Evolutionary conservation across 2,113 vertebrate species (phyloP).

Genomic region (Stigmatopora argus): DNA sequence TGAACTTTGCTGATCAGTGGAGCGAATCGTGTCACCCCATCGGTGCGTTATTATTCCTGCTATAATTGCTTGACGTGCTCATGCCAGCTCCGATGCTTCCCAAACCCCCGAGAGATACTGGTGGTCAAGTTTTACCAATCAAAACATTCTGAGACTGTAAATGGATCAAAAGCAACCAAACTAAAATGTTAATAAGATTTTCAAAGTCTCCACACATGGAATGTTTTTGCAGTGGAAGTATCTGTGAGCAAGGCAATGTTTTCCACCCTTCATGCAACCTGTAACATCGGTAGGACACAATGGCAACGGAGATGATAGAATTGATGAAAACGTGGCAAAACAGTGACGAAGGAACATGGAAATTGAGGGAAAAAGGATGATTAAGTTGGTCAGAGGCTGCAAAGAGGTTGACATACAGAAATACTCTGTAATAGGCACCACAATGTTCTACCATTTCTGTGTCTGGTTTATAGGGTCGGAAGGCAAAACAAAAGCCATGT

Average conservation of each 20-base stretch:
- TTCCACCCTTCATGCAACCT: background rate
- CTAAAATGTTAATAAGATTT: background rate
- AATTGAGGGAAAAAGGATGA: background rate
- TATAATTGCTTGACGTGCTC: conserved; percentile 62
- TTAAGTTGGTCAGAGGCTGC: background rate
- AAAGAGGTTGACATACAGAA: background rate
- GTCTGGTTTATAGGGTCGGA: no score
- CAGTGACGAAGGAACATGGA: background rate
- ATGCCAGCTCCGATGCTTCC: conserved; percentile 13
- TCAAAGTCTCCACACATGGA: background rate
- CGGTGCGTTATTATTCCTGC: conserved; percentile 64
- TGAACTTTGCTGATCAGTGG: conserved; percentile 69
- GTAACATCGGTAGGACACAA: background rate
- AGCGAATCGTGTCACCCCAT: conserved; percentile 65
- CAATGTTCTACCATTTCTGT: background rate
- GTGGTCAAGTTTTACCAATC: conserved; percentile 5
- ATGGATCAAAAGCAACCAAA: background rate
- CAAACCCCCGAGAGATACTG: background rate
- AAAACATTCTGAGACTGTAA: background rate
- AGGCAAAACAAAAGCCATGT: background rate
- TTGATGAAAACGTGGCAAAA: background rate
- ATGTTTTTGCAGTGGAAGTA: background rate
- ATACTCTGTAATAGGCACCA: background rate
- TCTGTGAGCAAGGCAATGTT: background rate
- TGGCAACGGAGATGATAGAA: background rate